Percentiles rank a stretch among this genome's conserved stretches.
Evolutionary conservation across 1,140 invertebrate genomes (phyloP).

Genomic region (Drosophila littoralis): DNA sequence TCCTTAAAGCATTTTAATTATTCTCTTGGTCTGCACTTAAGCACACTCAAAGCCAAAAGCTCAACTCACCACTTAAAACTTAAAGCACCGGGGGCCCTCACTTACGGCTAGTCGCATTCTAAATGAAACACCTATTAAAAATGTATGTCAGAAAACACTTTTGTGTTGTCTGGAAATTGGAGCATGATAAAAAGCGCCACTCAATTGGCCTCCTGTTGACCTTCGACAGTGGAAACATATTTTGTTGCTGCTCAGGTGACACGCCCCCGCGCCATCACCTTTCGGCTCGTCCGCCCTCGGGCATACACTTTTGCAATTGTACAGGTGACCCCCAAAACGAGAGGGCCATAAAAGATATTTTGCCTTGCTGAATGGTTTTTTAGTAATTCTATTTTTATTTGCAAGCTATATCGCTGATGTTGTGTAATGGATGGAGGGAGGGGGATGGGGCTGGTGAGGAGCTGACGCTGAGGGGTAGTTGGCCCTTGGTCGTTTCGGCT

Average conservation of each 20-base stretch:
- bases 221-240: slow-evolving; percentile 28
- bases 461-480: slow-evolving; percentile 11
- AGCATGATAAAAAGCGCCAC: slow-evolving; percentile 23
- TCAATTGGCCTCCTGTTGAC: slow-evolving; percentile 47
- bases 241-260: slow-evolving; percentile 9
- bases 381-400: slow-evolving; percentile 38
- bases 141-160: slow-evolving; percentile 16
- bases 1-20: no score
- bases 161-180: slow-evolving; percentile 16
- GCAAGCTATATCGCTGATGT: slow-evolving; percentile 16
- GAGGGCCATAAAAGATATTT: slow-evolving; percentile 41
- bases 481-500: slow-evolving; percentile 34
- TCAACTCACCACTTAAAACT: background rate
- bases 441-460: no score
- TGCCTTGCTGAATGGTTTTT: slow-evolving; percentile 31
- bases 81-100: no score
- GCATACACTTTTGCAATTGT: slow-evolving; percentile 1
- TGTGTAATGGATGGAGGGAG: background rate
- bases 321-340: slow-evolving; percentile 47
- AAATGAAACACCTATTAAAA: slow-evolving; percentile 2
- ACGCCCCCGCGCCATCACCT: background rate
- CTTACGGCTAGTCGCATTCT: background rate
- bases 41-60: no score
- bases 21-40: no score
- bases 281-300: background rate